Base-by-base conservation (phyloP, 92 coral and sea anemone species). In the Phenganax stokvisi region DNA sequence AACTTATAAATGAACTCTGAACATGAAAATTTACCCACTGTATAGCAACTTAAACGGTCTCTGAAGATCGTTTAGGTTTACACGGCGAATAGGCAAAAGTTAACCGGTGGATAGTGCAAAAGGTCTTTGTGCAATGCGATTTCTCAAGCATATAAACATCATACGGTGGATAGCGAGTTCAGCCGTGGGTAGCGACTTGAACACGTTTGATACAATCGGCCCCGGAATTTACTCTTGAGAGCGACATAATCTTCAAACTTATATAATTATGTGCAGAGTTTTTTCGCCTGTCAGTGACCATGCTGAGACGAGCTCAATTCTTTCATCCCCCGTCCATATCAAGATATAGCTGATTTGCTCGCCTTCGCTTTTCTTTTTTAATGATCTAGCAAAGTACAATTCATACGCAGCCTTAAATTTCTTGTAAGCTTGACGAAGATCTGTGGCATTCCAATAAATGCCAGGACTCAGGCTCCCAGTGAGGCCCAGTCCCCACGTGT, bases 301-400 rank as follows among this genome's bases (percentile, higher is more conserved):
- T 27, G 93, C 82, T 57, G 93, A 90, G 9, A 16, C 86, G 3
- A 89, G 84, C 52, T 89, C 92, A 10, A 83, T 83, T 7, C 90
- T 86, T 64, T 90, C 89, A 29, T 87, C 87, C 28, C 89, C 87
- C 6, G 78, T 54, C 86, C 85, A 85, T 12, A 87, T 85, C 5
- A 85, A 70, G 5, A 85, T 31, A 51, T 51, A 73, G 61, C 77
- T 73, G 0, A 73, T 73, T 30, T 73, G 51, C 20, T 73, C 77
- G 3, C 20, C 17, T 73, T 73, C 59, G 28, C 54, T 51, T 11
- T 73, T 54, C 12, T 20, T 4, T 51, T 51, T 73, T 30, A 73
- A 25, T 0, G 77, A 59, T 2, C 77, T 59, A 73, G 77, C 51
- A 30, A 73, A 73, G 51, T 73, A 73, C 6, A 73, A 59, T 30